These are phyloP conservation scores for Himalopsyche japonica DNA, from an alignment of 2,888 invertebrate species.

Conservation along the genomic window DNA sequence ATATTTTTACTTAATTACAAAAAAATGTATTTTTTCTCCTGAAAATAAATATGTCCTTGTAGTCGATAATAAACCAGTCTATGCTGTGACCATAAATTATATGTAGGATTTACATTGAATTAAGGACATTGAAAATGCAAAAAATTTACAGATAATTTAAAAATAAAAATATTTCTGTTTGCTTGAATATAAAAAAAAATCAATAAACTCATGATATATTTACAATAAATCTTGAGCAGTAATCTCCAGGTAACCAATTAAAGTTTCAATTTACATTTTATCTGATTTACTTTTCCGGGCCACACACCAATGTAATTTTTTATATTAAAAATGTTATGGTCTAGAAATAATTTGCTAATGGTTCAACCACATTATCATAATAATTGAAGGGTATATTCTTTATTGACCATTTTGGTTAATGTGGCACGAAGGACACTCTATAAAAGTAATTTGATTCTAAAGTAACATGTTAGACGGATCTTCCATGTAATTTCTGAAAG, in stretches of 20 bases:
- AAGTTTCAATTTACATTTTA: background rate
- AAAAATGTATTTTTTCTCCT: background rate
- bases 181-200: background rate
- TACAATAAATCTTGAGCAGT: background rate
- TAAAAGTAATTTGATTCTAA: slow-evolving; percentile 48
- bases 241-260: background rate
- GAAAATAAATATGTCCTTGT: background rate
- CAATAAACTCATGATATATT: background rate
- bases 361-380: background rate
- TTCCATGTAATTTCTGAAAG: slow-evolving; percentile 86
- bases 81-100: background rate
- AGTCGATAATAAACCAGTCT: too few relatives aligned
- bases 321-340: background rate
- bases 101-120: background rate
- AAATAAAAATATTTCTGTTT: background rate
- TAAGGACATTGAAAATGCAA: too few relatives aligned
- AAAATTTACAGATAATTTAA: too few relatives aligned
- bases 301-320: background rate
- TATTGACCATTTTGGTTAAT: background rate
- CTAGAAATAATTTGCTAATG: background rate
- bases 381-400: background rate
- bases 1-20: background rate
- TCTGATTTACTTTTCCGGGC: background rate
- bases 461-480: slow-evolving; percentile 93
- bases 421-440: background rate